These are phyloP conservation scores for Saccopteryx bilineata DNA, from an alignment of 2,113 vertebrate genomes.

Conservation along the genomic window DNA sequence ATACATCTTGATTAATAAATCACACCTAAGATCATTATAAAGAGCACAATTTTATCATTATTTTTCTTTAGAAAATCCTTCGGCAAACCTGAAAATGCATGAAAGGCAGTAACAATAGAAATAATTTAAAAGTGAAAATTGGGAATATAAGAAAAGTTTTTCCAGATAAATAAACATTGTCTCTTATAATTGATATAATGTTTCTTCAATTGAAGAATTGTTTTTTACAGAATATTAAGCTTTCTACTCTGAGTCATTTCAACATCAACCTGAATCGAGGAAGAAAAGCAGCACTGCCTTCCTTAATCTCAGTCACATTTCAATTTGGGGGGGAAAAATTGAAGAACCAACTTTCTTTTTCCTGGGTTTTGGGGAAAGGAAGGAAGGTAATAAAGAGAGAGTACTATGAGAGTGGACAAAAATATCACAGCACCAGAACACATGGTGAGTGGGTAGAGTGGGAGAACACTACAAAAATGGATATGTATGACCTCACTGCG, in stretches of 20 bases:
- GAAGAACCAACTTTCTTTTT: constrained; percentile 82
- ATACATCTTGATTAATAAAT: constrained; percentile 60
- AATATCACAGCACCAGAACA: constrained; percentile 88
- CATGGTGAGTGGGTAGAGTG: constrained; percentile 90
- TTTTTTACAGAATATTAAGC: constrained; percentile 85
- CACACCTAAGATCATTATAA: constrained; percentile 27
- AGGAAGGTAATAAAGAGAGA: constrained; percentile 85
- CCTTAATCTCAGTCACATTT: constrained; percentile 84
- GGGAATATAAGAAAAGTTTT: constrained; percentile 53
- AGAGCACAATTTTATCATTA: constrained; percentile 15
- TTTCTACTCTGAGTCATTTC: constrained; percentile 88
- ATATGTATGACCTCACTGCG: constrained; percentile 88
- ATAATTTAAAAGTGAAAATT: constrained; percentile 53
- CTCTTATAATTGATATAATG: constrained; percentile 71
- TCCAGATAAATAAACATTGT: constrained; percentile 64
- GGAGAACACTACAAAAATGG: constrained; percentile 88
- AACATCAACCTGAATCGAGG: constrained; percentile 83
- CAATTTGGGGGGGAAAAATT: constrained; percentile 47
- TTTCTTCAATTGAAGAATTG: constrained; percentile 71
- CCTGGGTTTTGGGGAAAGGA: constrained; percentile 70
- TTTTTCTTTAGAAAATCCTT: constrained; percentile 44
- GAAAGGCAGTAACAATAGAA: constrained; percentile 42
- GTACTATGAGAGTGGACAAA: constrained; percentile 89
- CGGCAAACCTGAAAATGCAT: constrained; percentile 47
- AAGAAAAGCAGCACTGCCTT: constrained; percentile 79